phyloP scores from a whole-genome alignment of 1,140 invertebrate genomes.

The Potamilus streckersoni region DNA sequence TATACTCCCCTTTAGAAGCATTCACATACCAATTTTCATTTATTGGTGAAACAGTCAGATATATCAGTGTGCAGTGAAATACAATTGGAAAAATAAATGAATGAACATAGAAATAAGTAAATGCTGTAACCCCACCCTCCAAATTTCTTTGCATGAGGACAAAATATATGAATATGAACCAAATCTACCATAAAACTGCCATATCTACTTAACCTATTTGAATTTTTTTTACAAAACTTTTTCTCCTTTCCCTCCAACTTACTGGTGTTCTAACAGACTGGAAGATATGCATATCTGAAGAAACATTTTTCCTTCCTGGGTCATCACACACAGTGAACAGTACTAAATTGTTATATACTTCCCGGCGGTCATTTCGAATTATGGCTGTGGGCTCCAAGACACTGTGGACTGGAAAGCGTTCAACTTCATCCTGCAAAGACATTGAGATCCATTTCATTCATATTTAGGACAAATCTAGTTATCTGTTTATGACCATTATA shows the following conservation, averaged over 20 bases:
- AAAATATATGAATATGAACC: no score
- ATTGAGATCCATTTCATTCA: conserved; percentile 4
- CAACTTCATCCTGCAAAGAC: conserved; percentile 80
- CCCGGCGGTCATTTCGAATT: conserved; percentile 94
- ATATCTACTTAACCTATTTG: no score
- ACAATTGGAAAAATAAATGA: no score
- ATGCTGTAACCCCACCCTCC: no score
- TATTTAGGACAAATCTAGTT: not conserved
- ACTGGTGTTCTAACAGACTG: conserved; percentile 73
- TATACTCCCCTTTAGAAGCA: no score
- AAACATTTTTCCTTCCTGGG: conserved; percentile 67
- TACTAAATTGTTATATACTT: conserved; percentile 98
- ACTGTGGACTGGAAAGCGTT: conserved; percentile 90
- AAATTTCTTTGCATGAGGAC: no score
- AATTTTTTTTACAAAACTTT: no score
- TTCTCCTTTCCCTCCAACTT: conserved; percentile 19
- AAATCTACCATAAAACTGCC: no score
- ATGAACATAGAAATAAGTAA: no score
- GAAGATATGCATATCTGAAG: conserved; percentile 98
- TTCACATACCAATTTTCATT: no score
- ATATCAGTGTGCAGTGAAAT: no score
- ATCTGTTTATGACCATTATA: not conserved
- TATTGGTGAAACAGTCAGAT: no score
- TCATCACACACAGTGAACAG: conserved; percentile 87
- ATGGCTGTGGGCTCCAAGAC: conserved; percentile 97